Conservation (phyloP, 2,113 vertebrate species). For the Callipepla californica region DNA sequence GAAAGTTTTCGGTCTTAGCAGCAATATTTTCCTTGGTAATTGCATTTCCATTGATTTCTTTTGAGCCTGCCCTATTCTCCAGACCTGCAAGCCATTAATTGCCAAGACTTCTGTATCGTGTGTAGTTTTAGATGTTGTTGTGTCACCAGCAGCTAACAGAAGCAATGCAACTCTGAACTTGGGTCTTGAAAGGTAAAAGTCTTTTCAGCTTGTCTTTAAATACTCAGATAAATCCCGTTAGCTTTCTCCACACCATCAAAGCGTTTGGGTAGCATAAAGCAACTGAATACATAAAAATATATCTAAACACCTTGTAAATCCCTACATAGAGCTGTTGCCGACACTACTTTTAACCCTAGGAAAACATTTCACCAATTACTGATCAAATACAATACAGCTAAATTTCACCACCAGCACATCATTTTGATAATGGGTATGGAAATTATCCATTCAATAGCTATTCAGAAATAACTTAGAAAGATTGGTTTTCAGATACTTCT, state of each 20-base stretch:
- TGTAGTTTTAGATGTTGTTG: neutral
- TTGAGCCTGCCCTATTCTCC: neutral
- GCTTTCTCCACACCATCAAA: slow-evolving; percentile 66
- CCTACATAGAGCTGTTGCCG: slow-evolving; percentile 67
- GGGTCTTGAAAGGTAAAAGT: slow-evolving; percentile 62
- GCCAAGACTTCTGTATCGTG: neutral
- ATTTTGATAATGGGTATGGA: slow-evolving; percentile 81
- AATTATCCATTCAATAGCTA: slow-evolving; percentile 82
- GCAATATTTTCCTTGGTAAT: neutral
- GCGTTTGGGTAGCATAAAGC: slow-evolving; percentile 73
- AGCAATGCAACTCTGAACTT: slow-evolving; percentile 34
- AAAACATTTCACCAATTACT: slow-evolving; percentile 81
- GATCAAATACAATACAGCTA: slow-evolving; percentile 79
- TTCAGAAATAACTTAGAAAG: slow-evolving; percentile 80
- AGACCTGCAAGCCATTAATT: neutral
- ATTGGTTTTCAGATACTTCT: slow-evolving; percentile 79
- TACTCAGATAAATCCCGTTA: slow-evolving; percentile 66
- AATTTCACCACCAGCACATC: slow-evolving; percentile 78
- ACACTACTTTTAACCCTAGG: slow-evolving; percentile 75
- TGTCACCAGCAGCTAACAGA: neutral
- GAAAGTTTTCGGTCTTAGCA: neutral
- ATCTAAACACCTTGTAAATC: slow-evolving; percentile 77
- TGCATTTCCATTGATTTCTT: neutral
- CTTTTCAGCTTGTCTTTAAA: slow-evolving; percentile 66
- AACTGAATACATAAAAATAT: slow-evolving; percentile 74